A percentile compares a stretch with the other conserved stretches of the same genome.
Evolutionary conservation across 1,140 invertebrate genomes (phyloP).

Genomic region (Pachypsylla venusta): DNA sequence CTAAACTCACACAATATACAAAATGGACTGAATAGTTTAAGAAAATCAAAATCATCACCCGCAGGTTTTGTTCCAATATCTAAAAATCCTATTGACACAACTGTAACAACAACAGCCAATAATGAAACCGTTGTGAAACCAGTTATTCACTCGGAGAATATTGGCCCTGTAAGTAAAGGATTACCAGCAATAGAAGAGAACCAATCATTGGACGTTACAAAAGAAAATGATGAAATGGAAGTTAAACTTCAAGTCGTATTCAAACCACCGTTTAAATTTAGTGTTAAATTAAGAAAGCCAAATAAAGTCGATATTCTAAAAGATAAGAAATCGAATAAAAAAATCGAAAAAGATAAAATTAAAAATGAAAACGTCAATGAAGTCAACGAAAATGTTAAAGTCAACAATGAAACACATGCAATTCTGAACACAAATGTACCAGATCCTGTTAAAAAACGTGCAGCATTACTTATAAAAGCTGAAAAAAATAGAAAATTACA

Average conservation of each 20-base stretch:
- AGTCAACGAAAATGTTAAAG: too few relatives aligned
- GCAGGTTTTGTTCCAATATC: conserved; percentile 33
- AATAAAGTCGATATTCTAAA: conserved; percentile 29
- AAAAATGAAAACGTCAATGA: too few relatives aligned
- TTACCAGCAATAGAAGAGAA: conserved; percentile 1
- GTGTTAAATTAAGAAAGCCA: conserved; percentile 47
- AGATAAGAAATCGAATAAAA: neutral
- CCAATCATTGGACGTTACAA: neutral
- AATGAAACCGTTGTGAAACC: conserved; percentile 23
- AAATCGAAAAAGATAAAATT: too few relatives aligned
- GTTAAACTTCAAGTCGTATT: conserved; percentile 66
- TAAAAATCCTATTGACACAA: conserved; percentile 30
- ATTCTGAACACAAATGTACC: conserved; percentile 8
- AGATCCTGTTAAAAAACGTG: conserved; percentile 16
- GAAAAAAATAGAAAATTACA: too few relatives aligned
- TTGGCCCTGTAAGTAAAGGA: neutral
- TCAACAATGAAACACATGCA: neutral
- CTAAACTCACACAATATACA: conserved; percentile 43
- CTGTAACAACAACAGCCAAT: conserved; percentile 29
- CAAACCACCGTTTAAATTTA: conserved; percentile 71
- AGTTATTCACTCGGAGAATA: neutral
- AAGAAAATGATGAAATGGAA: conserved; percentile 35
- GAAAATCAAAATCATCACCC: conserved; percentile 57
- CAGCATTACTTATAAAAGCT: conserved; percentile 16
- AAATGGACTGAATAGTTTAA: conserved; percentile 25